Conservation (phyloP, 2,113 vertebrate genomes). For the Boulengeromyrus knoepffleri region DNA sequence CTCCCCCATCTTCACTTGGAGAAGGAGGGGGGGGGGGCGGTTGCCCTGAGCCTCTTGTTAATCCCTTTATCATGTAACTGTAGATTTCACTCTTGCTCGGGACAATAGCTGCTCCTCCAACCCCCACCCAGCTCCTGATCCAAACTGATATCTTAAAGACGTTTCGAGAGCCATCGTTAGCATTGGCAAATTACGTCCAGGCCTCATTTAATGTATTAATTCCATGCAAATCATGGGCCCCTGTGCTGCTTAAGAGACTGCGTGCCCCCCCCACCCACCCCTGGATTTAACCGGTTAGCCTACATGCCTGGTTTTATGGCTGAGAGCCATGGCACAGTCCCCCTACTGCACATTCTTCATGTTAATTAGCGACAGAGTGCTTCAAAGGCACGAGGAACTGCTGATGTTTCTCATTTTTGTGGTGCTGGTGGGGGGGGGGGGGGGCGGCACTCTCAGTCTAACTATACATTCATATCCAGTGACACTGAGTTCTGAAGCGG, state of each 20-base stretch:
- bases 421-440: neutral
- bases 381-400: neutral
- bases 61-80: slow-evolving; percentile 48
- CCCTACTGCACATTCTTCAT: neutral
- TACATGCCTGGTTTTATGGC: neutral
- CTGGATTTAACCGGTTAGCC: neutral
- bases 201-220: slow-evolving; percentile 3
- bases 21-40: slow-evolving; percentile 34
- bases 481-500: neutral
- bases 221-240: neutral
- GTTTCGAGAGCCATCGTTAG: slow-evolving; percentile 48
- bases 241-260: neutral
- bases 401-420: neutral
- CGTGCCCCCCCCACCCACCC: neutral
- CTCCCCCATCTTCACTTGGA: slow-evolving; percentile 3
- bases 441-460: neutral
- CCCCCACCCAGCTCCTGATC: neutral
- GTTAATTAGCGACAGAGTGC: neutral
- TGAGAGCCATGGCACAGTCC: neutral
- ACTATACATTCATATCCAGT: neutral
- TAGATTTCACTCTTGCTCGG: slow-evolving; percentile 45
- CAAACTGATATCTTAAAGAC: slow-evolving; percentile 7
- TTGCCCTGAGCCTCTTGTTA: slow-evolving; percentile 42
- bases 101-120: slow-evolving; percentile 26
- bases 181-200: slow-evolving; percentile 40